phyloP scores from a whole-genome alignment of 2,797 vertebrate species.

The Poeciliopsis infans region DNA sequence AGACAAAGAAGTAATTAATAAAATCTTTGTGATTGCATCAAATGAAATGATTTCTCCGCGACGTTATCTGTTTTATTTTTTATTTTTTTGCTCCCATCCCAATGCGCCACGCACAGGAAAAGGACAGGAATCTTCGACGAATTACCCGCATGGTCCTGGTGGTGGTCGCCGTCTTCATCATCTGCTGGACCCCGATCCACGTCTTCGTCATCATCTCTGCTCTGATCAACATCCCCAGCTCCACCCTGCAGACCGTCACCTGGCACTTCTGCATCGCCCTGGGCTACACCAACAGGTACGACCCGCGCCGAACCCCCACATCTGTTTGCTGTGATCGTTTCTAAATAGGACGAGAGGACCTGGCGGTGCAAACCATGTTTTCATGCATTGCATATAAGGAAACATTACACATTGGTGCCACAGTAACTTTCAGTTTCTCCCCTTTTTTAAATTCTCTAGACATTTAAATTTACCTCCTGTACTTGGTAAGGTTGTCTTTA shows the following conservation, averaged over 20 bases:
- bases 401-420: background rate
- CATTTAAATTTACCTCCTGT: background rate
- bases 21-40: background rate
- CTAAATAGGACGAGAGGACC: background rate
- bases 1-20: background rate
- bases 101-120: conserved; percentile 78
- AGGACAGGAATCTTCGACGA: conserved; percentile 94
- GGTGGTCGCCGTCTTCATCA: conserved; percentile 95
- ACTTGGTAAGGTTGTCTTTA: background rate
- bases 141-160: conserved; percentile 99
- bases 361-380: no score
- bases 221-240: conserved; percentile 91
- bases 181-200: conserved; percentile 99
- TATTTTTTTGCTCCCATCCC: background rate
- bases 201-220: conserved; percentile 97
- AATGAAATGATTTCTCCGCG: background rate
- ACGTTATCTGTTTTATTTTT: background rate
- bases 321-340: background rate
- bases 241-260: conserved; percentile 93
- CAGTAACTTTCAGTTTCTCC: background rate
- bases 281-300: conserved; percentile 93
- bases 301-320: background rate
- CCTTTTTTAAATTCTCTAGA: background rate
- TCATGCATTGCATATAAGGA: background rate
- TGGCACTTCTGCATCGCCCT: conserved; percentile 99